Evolutionary conservation across 2,797 vertebrate genomes (phyloP).

Genomic region (Geotrypetes seraphini): DNA sequence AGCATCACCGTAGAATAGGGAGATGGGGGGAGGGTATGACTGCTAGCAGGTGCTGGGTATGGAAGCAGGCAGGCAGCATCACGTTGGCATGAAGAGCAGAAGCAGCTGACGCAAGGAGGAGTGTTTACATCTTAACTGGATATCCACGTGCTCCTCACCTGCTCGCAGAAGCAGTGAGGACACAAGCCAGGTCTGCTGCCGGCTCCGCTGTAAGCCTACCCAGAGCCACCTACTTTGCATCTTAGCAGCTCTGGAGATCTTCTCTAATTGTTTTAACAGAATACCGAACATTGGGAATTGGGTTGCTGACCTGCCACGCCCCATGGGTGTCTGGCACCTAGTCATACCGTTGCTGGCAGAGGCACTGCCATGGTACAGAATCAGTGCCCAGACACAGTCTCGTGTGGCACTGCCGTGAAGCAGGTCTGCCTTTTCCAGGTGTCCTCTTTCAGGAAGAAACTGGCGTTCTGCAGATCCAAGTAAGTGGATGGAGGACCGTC

Average conservation of each 20-base stretch:
- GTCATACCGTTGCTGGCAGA: background rate
- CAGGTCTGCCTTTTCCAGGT: constrained; percentile 47
- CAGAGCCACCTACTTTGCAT: background rate
- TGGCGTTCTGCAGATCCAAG: constrained; percentile 49
- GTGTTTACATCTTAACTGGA: background rate
- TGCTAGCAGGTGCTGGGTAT: constrained; percentile 3
- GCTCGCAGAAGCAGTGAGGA: background rate
- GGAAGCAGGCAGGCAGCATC: background rate
- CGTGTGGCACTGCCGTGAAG: constrained; percentile 32
- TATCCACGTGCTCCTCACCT: fast-evolving
- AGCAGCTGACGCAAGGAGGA: no score
- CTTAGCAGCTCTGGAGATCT: background rate
- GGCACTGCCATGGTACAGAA: constrained; percentile 52
- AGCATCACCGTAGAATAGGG: no score
- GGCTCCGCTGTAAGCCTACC: background rate
- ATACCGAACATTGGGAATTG: no score
- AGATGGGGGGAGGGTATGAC: background rate
- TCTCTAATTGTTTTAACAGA: no score
- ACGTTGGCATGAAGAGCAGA: no score
- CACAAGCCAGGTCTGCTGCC: background rate
- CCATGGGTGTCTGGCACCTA: background rate
- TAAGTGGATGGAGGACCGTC: constrained; percentile 36
- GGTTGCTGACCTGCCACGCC: background rate
- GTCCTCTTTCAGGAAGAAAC: constrained; percentile 59
- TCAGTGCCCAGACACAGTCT: constrained; percentile 4